phyloP scores from a whole-genome alignment of 2,888 invertebrate species.

The Dendrolimus houi region DNA sequence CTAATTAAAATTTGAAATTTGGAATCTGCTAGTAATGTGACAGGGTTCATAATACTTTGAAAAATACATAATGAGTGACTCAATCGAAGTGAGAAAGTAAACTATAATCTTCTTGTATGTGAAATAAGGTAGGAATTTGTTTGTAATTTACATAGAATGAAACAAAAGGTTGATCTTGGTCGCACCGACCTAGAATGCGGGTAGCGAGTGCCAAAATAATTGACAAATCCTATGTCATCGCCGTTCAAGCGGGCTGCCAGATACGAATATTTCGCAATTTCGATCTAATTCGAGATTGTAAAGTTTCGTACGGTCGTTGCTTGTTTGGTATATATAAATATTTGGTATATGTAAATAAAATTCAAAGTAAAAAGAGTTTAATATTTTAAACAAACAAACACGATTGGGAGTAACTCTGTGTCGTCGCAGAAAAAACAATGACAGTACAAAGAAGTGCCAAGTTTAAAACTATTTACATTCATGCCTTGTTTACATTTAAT shows the following conservation, averaged over 20 bases:
- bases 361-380: not conserved
- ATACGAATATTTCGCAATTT: slow-evolving; percentile 60
- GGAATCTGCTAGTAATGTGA: not conserved
- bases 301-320: not conserved
- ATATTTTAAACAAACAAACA: not conserved
- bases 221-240: slow-evolving; percentile 64
- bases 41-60: not conserved
- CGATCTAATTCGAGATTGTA: slow-evolving; percentile 43
- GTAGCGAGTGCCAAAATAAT: slow-evolving; percentile 63
- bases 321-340: not conserved
- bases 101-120: not conserved
- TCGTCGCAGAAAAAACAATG: too few species aligned
- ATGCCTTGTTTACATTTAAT: too few species aligned
- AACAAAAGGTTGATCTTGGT: slow-evolving; percentile 47
- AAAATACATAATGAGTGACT: not conserved
- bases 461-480: too few species aligned
- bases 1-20: not conserved
- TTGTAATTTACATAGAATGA: slow-evolving; percentile 16
- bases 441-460: too few species aligned
- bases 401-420: too few species aligned
- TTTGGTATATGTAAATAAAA: not conserved
- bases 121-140: slow-evolving; percentile 9
- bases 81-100: not conserved
- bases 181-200: slow-evolving; percentile 64
- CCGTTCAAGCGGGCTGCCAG: slow-evolving; percentile 44